A percentile compares a stretch with the other conserved stretches of the same genome.
These are phyloP conservation scores for Ailurus styani DNA, from an alignment of 2,113 vertebrate species.

Conservation along the genomic window DNA sequence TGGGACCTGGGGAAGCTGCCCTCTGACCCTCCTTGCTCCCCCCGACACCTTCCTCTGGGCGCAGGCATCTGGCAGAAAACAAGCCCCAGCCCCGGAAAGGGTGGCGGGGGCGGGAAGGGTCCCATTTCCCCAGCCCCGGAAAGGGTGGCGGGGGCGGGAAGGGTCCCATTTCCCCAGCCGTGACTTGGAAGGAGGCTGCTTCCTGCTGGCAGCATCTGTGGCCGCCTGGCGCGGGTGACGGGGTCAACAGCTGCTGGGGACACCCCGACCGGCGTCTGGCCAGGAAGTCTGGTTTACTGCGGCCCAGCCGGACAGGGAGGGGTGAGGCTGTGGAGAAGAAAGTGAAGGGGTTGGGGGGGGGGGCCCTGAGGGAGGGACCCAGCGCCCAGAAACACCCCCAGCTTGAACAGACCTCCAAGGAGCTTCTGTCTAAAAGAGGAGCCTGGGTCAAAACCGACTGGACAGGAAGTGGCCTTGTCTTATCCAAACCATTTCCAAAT, in stretches of 20 bases:
- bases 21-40: not conserved
- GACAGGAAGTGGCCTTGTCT: not conserved
- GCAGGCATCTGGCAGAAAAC: not conserved
- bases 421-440: not conserved
- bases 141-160: constrained; percentile 30
- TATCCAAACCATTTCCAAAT: not conserved
- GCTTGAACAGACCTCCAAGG: not conserved
- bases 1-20: not conserved
- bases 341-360: not conserved
- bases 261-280: constrained; percentile 64
- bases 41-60: constrained; percentile 1
- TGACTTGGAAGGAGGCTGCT: constrained; percentile 54
- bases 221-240: constrained; percentile 24
- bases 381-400: not conserved
- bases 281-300: constrained; percentile 50
- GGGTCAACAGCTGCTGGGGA: constrained; percentile 73
- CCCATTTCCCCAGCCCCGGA: constrained; percentile 26
- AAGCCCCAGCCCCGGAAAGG: not conserved
- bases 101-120: constrained; percentile 44
- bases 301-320: not conserved
- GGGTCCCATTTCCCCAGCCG: constrained; percentile 45
- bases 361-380: not conserved
- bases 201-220: constrained; percentile 57
- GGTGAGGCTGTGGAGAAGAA: not conserved
- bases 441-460: not conserved